Conservation (phyloP, 2,888 invertebrate genomes). For the Melieria omissa region DNA sequence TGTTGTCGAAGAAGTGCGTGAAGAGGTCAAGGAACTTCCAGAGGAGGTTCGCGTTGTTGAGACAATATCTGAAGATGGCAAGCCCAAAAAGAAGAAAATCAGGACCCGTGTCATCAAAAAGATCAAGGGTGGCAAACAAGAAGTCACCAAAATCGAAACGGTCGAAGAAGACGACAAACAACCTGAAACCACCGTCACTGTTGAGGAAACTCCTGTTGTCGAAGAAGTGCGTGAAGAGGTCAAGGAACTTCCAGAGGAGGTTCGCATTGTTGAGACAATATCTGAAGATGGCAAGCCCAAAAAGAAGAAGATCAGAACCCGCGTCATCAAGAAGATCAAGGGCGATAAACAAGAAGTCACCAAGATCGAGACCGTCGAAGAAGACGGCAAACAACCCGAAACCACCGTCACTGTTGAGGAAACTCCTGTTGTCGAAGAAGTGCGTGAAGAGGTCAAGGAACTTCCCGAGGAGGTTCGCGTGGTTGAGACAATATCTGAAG, state of each 20-base stretch:
- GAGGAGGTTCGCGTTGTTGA: conserved; percentile 18
- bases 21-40: conserved; percentile 9
- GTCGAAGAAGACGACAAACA: conserved; percentile 46
- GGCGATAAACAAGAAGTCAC: conserved; percentile 43
- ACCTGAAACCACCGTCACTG: conserved; percentile 42
- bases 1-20: conserved; percentile 3
- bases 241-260: conserved; percentile 38
- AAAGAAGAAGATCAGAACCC: conserved; percentile 43
- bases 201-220: conserved; percentile 40
- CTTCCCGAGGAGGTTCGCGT: conserved; percentile 43
- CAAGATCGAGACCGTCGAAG: conserved; percentile 43
- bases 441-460: conserved; percentile 35
- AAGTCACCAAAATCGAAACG: conserved; percentile 47
- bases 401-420: conserved; percentile 41
- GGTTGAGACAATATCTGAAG: conserved; percentile 37
- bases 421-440: conserved; percentile 28
- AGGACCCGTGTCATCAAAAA: conserved; percentile 32
- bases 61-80: conserved; percentile 20
- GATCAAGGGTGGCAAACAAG: conserved; percentile 46
- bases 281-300: conserved; percentile 40
- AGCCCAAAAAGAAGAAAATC: conserved; percentile 23
- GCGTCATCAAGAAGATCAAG: conserved; percentile 42
- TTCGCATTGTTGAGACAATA: conserved; percentile 38
- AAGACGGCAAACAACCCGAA: conserved; percentile 41
- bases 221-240: conserved; percentile 36